Conservation (phyloP, 2,797 vertebrate species). For the Momotus momota region DNA sequence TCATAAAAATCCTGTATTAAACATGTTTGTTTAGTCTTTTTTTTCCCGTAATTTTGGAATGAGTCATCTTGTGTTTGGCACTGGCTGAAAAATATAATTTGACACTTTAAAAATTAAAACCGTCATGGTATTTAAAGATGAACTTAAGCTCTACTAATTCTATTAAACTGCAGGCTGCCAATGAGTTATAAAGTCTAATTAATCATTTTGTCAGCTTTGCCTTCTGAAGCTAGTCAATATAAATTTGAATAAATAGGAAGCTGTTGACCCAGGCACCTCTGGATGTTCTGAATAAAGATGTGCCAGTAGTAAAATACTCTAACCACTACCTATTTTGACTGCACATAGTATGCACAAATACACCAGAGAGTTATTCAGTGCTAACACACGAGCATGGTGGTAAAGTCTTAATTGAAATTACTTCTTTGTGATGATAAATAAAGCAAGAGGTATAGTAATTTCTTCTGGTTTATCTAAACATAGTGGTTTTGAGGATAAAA, state of each 20-base stretch:
- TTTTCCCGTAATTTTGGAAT: constrained; percentile 36
- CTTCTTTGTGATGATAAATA: background rate
- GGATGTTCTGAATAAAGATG: constrained; percentile 67
- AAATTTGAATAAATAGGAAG: constrained; percentile 82
- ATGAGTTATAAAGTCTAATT: constrained; percentile 80
- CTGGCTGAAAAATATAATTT: constrained; percentile 76
- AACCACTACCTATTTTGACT: background rate
- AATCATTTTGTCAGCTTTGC: constrained; percentile 82
- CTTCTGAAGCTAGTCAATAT: constrained; percentile 78
- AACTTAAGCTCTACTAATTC: constrained; percentile 81
- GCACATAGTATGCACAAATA: background rate
- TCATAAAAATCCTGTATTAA: background rate
- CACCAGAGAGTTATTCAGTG: background rate
- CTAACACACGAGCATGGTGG: background rate
- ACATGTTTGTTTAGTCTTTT: background rate
- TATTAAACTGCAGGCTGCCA: constrained; percentile 79
- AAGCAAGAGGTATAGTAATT: background rate
- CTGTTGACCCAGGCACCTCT: constrained; percentile 70
- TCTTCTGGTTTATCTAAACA: background rate
- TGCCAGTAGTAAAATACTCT: constrained; percentile 15
- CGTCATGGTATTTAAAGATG: constrained; percentile 80
- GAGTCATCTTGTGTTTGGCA: constrained; percentile 69
- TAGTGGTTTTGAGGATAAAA: constrained; percentile 30
- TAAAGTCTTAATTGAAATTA: background rate
- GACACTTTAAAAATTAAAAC: constrained; percentile 76